Evolutionary conservation across 30 jellyfish, hydroid and myxozoan species (phyloP), one percentile per base, ranked within the genome.

Genomic region (Chrysaora quinquecirrha): DNA sequence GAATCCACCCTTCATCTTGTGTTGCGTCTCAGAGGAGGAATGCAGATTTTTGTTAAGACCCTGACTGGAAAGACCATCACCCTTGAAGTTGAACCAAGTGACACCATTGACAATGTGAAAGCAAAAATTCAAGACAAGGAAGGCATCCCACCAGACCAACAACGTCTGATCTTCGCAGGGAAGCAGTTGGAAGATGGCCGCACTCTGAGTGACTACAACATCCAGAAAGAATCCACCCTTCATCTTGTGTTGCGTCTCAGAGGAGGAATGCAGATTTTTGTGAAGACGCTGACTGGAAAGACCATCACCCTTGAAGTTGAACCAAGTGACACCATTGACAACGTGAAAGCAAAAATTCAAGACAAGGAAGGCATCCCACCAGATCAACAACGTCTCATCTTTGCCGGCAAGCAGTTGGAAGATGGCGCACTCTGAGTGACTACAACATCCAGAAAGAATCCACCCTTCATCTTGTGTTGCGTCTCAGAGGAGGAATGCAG

Each of bases 281-380:
- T 90, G 71, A 90, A 90, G 60, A 90, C 97, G 30, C 87, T 90
- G 34, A 90, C 97, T 20, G 97, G 97, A 19, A 90, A 90, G 50
- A 90, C 97, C 77, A 90, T 90, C 96, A 90, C 97, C 72, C 90
- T 90, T 29, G 96, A 90, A 54, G 97, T 85, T 24, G 97, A 90
- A 82, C 97, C 97, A 24, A 94, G 85, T 89, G 97, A 71, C 66
- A 89, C 78, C 75, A 85, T 90, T 61, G 97, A 90, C 69, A 90
- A 84, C 63, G 97, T 90, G 56, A 90, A 90, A 43, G 87, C 97
- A 46, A 90, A 90, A 47, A 90, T 90, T 27, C 97, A 90, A 61
- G 97, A 90, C 94, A 90, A 90, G 86, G 97, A 90, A 78, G 97
- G 97, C n/a, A 90, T 90, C 77, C 97, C 97, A 35, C 97, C 97